Evolutionary conservation across 2,888 invertebrate species (phyloP), one percentile per base, ranked within the genome.

Genomic region (Ophion slaviceki): DNA sequence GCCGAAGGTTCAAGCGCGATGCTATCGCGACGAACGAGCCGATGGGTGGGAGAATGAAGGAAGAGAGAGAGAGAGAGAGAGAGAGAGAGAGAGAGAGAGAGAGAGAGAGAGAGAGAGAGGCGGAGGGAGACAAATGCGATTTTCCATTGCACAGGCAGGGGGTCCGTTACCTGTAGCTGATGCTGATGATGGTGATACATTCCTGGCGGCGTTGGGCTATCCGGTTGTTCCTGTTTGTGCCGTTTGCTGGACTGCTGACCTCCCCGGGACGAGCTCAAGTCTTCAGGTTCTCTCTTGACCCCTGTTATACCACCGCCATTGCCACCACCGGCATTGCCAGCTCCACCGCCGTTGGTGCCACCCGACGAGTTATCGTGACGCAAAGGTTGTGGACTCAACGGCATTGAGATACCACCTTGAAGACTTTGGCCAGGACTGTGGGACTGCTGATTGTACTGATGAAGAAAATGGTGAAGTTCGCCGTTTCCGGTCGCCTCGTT

Each of bases 221-320:
- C 93, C 81, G 93, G 92, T 72, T 93, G 93, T 20, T 90, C 88
- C 86, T 91, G 92, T 87, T 93, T 93, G 87, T 91, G 90, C 86
- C 92, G 91, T 89, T 93, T 91, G 92, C 90, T 91, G 86, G 93
- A 87, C 89, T 91, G 90, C 89, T 94, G 92, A 75, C 89, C 92
- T 32, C 91, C 91, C 62, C 93, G 90, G 66, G 94, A 93, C 64
- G 94, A 94, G 95, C 97, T 97, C 90, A 97, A 95, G 94, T 97
- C 97, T 95, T 97, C 97, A 92, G 97, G 97, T 94, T 97, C 97
- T 94, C 97, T 96, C 95, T 97, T 97, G 94, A 97, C 96, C 80
- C 93, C 93, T 81, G 91, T 89, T 86, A 93, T 91, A 74, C 92
- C 92, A 64, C 64, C 45, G 40, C 64, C 64, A 10, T 92, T 92